These are phyloP conservation scores for Nesogale talazaci DNA, from an alignment of 2,113 vertebrate species.

Conservation along the genomic window DNA sequence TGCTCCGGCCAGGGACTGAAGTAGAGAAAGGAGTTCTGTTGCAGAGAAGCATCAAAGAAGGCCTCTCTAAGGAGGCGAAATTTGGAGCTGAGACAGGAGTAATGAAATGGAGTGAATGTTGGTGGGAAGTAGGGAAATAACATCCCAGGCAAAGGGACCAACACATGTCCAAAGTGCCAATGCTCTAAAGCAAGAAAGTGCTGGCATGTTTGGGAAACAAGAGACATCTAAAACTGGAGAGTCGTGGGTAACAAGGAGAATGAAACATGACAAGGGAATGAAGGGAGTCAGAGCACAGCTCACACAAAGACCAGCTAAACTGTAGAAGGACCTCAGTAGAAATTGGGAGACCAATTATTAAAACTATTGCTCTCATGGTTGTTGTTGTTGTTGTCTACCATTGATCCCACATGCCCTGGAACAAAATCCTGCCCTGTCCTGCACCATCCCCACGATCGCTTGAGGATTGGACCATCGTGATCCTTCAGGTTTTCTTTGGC, in stretches of 20 bases:
- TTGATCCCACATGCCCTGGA: not conserved
- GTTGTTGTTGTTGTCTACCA: not conserved
- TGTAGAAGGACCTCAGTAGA: not conserved
- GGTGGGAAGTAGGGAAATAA: too few relatives aligned
- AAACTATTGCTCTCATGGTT: not conserved
- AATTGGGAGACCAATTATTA: not conserved
- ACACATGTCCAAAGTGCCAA: too few relatives aligned
- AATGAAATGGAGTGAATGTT: too few relatives aligned
- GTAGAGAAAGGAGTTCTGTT: too few relatives aligned
- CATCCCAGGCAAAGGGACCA: too few relatives aligned
- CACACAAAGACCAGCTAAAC: not conserved
- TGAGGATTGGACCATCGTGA: not conserved
- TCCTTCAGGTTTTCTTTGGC: not conserved
- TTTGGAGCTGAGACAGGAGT: too few relatives aligned
- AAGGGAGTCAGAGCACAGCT: not conserved
- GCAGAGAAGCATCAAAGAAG: too few relatives aligned
- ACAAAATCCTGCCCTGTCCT: not conserved
- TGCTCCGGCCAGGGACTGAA: too few relatives aligned
- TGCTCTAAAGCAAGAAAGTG: not conserved
- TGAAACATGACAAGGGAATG: not conserved
- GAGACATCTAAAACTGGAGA: not conserved
- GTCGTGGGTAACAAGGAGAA: not conserved
- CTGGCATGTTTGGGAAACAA: not conserved
- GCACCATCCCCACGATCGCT: not conserved
- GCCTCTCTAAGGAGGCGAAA: too few relatives aligned